Base-by-base conservation (phyloP, 2,888 invertebrate species). In the Trichogramma dendrolimi region DNA sequence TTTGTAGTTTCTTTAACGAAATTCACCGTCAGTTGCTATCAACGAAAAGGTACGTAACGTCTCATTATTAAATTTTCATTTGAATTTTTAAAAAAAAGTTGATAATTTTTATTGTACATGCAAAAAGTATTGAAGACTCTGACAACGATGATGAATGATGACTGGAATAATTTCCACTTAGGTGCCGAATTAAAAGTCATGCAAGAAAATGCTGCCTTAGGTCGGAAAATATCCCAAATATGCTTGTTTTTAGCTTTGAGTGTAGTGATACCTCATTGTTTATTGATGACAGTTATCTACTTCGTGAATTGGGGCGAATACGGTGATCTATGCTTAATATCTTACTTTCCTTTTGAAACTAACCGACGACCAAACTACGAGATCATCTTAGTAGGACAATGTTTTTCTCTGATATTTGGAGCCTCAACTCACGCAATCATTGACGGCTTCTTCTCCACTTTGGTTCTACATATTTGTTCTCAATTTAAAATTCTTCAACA, bases 391-490 rank as follows among this genome's bases (percentile, higher is more conserved):
- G 14, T 51, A 42, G 41, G 46, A 55, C 14, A 39, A 67, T 62
- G 5, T 75, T 70, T 53, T 68, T 56, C 8, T 48, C 10, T 38
- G n/a, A 40, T 48, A n/a, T 48, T 46, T 40, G 55, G 46, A 39
- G 39, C 47, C n/a, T 39, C 8, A 47, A 11, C 7, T 55, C 41
- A 40, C 14, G 10, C 71, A 5, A 66, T 67, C 8, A 68, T 71
- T 10, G 74, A 73, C 40, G 63, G 68, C 4, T 70, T 69, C 7
- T 51, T 73, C 4, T 68, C 68, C 3, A 66, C 70, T n/a, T 58
- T 73, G 10, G 66, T 72, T 4, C 51, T 73, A 39, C 74, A 74
- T 55, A 51, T 72, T 7, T 74, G 74, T 41, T 72, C 70, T 3
- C 75, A 74, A 60, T 52, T 74, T 4, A 58, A 60, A 5, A 57